Evolutionary conservation across 2,888 invertebrate genomes (phyloP).

Genomic region (Andrena haemorrhoa): DNA sequence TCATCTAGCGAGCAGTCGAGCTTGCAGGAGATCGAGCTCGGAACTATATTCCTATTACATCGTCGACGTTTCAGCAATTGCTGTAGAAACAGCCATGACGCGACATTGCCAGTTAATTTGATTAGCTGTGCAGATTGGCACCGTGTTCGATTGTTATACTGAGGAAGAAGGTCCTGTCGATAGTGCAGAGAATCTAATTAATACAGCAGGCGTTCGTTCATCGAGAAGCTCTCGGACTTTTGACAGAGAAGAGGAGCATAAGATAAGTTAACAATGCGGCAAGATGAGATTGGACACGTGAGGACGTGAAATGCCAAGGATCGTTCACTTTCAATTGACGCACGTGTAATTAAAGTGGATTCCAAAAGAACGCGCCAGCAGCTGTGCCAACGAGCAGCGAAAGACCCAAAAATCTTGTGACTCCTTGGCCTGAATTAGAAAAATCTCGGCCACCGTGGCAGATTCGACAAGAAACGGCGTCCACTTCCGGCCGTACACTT

Average conservation of each 20-base stretch:
- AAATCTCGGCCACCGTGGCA: not conserved
- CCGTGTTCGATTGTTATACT: not conserved
- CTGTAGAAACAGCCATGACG: not conserved
- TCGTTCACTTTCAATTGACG: not conserved
- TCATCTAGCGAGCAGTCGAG: not conserved
- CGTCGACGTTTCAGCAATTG: not conserved
- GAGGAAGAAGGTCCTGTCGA: too few species aligned
- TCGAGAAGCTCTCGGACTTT: not conserved
- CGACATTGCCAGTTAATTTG: conserved; percentile 14
- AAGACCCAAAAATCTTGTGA: not conserved
- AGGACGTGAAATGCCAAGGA: not conserved
- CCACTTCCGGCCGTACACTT: not conserved
- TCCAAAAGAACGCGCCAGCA: not conserved
- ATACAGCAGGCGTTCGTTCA: too few species aligned
- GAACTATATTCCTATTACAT: not conserved
- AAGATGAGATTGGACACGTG: not conserved
- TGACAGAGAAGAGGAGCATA: not conserved
- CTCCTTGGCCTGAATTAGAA: conserved; percentile 1
- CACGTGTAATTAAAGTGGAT: not conserved
- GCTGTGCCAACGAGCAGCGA: not conserved
- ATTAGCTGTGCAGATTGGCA: not conserved
- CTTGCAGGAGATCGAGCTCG: not conserved
- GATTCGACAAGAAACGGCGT: conserved; percentile 7
- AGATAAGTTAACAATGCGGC: conserved; percentile 8
- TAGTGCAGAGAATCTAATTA: too few species aligned